A percentile compares a stretch with the other conserved stretches of the same genome.
Conservation (phyloP, 2,888 invertebrate genomes). For the Drosophila tripunctata region DNA sequence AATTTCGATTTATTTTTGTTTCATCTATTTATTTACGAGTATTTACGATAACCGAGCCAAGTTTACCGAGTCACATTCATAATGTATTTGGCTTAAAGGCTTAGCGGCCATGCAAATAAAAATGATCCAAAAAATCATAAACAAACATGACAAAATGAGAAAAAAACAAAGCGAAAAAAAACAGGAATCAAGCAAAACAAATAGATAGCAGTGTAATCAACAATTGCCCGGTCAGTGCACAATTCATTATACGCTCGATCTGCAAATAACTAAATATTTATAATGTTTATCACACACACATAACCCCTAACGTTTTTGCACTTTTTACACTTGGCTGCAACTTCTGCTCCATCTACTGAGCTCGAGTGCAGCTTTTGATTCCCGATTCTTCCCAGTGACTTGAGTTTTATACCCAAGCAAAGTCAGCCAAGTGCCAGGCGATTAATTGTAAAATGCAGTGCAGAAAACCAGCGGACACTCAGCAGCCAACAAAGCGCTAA, state of each 20-base stretch:
- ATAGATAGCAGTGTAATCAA: conserved; percentile 25
- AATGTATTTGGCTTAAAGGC: conserved; percentile 53
- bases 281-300: conserved; percentile 13
- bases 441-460: conserved; percentile 61
- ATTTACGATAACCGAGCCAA: conserved; percentile 25
- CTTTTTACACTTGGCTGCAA: conserved; percentile 37
- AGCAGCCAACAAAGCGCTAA: conserved; percentile 17
- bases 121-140: conserved; percentile 54
- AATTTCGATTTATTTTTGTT: conserved; percentile 59
- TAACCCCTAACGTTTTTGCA: neutral
- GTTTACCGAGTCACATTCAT: conserved; percentile 1
- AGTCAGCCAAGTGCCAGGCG: conserved; percentile 70
- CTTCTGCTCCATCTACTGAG: conserved; percentile 16
- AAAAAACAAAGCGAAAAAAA: neutral
- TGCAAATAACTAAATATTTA: conserved; percentile 49
- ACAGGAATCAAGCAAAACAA: neutral
- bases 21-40: conserved; percentile 28
- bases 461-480: conserved; percentile 25
- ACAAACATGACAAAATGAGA: conserved; percentile 30
- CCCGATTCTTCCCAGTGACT: conserved; percentile 44
- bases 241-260: conserved; percentile 42
- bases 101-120: conserved; percentile 59
- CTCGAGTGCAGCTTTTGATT: conserved; percentile 11
- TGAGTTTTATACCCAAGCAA: conserved; percentile 50
- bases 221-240: conserved; percentile 63